phyloP scores from a whole-genome alignment of 1,140 invertebrate genomes.

The Lepidurus couesii region DNA sequence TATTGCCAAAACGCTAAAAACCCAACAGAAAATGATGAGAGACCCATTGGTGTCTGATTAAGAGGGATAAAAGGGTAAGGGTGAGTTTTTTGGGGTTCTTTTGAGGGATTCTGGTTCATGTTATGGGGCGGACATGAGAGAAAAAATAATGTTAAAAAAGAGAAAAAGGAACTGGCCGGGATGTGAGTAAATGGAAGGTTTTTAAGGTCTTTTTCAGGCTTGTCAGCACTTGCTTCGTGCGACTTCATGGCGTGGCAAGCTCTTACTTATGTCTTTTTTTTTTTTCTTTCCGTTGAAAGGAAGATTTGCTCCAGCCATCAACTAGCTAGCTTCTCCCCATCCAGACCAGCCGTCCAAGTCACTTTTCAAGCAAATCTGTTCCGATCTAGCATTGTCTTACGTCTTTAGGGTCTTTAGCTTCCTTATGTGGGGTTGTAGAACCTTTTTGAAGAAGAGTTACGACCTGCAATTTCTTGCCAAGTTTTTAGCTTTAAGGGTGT shows the following conservation, averaged over 20 bases:
- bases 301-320: constrained; percentile 4
- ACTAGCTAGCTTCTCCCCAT: neutral
- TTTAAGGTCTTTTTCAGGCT: neutral
- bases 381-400: neutral
- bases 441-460: neutral
- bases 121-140: neutral
- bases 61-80: neutral
- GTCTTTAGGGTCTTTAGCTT: neutral
- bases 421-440: neutral
- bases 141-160: neutral
- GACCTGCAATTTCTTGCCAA: no score
- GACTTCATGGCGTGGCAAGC: neutral
- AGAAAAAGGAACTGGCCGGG: neutral
- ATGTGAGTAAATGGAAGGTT: neutral
- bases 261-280: no score
- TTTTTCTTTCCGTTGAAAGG: neutral
- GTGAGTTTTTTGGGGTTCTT: neutral
- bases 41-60: constrained; percentile 20
- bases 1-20: neutral
- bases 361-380: constrained; percentile 15
- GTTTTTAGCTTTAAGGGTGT: no score
- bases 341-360: neutral
- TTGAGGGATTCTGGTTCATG: neutral
- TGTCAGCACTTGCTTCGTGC: constrained; percentile 3
- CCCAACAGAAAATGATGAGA: constrained; percentile 23